Conservation (phyloP, 2,888 invertebrate genomes). For the Cremastinae sp. region DNA sequence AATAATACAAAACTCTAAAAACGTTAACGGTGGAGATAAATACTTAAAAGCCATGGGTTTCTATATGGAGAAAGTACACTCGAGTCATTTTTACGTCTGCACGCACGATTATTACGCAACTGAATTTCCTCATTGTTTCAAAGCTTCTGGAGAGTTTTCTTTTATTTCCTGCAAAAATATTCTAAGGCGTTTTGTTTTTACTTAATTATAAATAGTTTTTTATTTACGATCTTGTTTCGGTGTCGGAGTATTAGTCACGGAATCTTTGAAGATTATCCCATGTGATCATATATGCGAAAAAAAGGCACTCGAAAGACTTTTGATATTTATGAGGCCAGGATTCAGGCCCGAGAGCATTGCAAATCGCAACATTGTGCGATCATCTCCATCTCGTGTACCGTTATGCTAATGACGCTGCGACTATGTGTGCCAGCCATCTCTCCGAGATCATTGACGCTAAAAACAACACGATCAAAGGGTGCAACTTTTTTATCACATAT, state of each 20-base stretch:
- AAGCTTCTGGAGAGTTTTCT: too few relatives aligned
- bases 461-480: conserved; percentile 46
- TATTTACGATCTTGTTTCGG: conserved; percentile 42
- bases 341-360: conserved; percentile 11
- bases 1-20: background rate
- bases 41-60: background rate
- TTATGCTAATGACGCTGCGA: conserved; percentile 54
- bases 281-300: background rate
- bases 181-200: background rate
- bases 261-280: conserved; percentile 19
- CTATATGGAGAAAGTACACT: too few relatives aligned
- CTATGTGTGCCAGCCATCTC: conserved; percentile 34
- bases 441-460: too few relatives aligned
- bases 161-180: background rate
- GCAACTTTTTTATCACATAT: conserved; percentile 1
- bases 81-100: too few relatives aligned
- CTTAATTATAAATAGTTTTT: conserved; percentile 38
- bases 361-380: conserved; percentile 39
- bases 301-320: conserved; percentile 39
- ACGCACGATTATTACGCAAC: too few relatives aligned
- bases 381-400: conserved; percentile 31
- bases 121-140: too few relatives aligned
- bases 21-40: background rate
- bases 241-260: conserved; percentile 45
- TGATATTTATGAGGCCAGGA: conserved; percentile 54